Evolutionary conservation across 2,888 invertebrate species (phyloP).

Genomic region (Cephus pulcher): DNA sequence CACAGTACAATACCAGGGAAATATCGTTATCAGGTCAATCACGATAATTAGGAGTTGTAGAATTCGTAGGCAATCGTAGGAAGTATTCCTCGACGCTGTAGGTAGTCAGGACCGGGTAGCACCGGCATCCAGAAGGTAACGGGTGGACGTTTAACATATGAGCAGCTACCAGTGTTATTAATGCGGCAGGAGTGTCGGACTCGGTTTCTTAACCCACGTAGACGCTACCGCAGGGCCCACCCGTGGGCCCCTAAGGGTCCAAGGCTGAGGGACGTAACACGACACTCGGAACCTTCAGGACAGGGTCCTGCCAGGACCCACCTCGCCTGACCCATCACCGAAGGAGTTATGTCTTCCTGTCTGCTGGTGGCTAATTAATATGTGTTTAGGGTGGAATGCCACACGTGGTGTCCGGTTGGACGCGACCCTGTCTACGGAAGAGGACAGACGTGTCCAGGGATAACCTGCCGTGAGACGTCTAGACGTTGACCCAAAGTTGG

Average conservation of each 20-base stretch:
- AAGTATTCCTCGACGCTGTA: constrained; percentile 36
- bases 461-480: constrained; percentile 8
- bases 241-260: constrained; percentile 44
- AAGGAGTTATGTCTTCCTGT: constrained; percentile 57
- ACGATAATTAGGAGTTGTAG: not conserved
- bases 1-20: too few relatives aligned
- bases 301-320: constrained; percentile 6
- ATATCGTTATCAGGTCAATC: not conserved
- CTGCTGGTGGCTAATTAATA: constrained; percentile 54
- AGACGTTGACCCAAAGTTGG: constrained; percentile 10
- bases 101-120: constrained; percentile 42
- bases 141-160: constrained; percentile 66
- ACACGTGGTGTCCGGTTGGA: constrained; percentile 12
- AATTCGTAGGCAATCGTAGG: not conserved
- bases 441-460: not conserved
- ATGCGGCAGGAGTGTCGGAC: constrained; percentile 60
- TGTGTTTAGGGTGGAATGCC: constrained; percentile 52
- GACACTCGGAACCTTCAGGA: constrained; percentile 51
- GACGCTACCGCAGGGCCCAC: constrained; percentile 42
- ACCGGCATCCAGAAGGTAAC: constrained; percentile 37
- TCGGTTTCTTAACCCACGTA: constrained; percentile 53
- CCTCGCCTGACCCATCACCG: constrained; percentile 33
- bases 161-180: constrained; percentile 66
- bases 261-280: constrained; percentile 47
- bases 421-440: constrained; percentile 1